phyloP scores from a whole-genome alignment of 2,888 invertebrate species.

The Seira ritae region DNA sequence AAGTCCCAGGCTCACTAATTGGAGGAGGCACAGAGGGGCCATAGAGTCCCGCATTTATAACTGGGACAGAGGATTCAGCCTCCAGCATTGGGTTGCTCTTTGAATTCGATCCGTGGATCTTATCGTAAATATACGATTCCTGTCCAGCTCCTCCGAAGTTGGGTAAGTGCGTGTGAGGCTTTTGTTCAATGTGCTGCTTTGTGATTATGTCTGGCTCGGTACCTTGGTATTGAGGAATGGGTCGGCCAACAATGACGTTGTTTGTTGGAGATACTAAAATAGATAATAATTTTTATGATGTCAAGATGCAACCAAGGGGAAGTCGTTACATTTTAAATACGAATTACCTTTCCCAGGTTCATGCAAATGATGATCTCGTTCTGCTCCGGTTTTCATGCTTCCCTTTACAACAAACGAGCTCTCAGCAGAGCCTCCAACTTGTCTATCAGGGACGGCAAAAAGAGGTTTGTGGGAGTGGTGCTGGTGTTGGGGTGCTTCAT shows the following conservation, averaged over 20 bases:
- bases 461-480: conserved; percentile 25
- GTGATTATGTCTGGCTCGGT: conserved; percentile 37
- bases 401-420: conserved; percentile 56
- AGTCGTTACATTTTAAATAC: background rate
- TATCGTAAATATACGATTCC: conserved; percentile 47
- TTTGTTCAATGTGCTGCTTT: conserved; percentile 35
- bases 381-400: conserved; percentile 45
- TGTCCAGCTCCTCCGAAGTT: conserved; percentile 17
- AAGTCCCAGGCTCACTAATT: conserved; percentile 40
- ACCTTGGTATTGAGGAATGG: conserved; percentile 50
- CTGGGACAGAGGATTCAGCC: conserved; percentile 1
- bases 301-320: too few relatives aligned
- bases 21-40: conserved; percentile 57
- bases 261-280: conserved; percentile 17
- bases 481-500: background rate
- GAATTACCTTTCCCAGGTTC: conserved; percentile 39
- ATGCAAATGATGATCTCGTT: background rate
- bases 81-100: background rate
- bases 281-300: background rate
- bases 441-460: conserved; percentile 48
- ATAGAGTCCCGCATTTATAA: conserved; percentile 48
- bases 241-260: conserved; percentile 46
- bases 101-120: conserved; percentile 35
- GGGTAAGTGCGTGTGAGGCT: conserved; percentile 23
- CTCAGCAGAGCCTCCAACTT: conserved; percentile 41